These are phyloP conservation scores for Hipposideros larvatus DNA, from an alignment of 2,797 vertebrate species.

Conservation along the genomic window DNA sequence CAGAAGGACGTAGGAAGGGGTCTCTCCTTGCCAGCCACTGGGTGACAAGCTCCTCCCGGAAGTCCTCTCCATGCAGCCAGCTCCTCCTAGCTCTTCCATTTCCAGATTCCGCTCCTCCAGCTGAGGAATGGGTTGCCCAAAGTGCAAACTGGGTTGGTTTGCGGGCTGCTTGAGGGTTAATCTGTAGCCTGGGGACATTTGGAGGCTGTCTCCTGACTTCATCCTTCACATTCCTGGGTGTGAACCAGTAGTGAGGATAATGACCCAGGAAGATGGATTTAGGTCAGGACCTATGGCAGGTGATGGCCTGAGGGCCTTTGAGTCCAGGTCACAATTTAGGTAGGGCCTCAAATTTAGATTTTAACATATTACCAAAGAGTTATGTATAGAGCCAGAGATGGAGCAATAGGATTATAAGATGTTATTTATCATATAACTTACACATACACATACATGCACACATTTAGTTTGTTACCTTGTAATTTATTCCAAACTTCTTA, in stretches of 20 bases:
- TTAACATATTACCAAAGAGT: not conserved
- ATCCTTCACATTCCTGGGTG: not conserved
- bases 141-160: not conserved
- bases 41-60: not conserved
- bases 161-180: not conserved
- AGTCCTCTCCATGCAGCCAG: not conserved
- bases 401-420: constrained; percentile 6
- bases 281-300: not conserved
- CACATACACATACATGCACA: not conserved
- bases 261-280: not conserved
- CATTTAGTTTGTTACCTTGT: not conserved
- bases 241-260: not conserved
- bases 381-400: not conserved
- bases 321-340: not conserved
- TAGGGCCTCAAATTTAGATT: constrained; percentile 30
- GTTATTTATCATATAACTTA: not conserved
- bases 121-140: not conserved
- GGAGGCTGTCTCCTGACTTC: not conserved
- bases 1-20: not conserved
- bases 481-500: not conserved
- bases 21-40: not conserved
- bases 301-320: not conserved
- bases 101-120: not conserved
- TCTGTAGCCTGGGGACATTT: not conserved
- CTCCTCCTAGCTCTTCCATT: not conserved